phyloP scores from a whole-genome alignment of 2,888 invertebrate genomes.

The Phasia obesa region DNA sequence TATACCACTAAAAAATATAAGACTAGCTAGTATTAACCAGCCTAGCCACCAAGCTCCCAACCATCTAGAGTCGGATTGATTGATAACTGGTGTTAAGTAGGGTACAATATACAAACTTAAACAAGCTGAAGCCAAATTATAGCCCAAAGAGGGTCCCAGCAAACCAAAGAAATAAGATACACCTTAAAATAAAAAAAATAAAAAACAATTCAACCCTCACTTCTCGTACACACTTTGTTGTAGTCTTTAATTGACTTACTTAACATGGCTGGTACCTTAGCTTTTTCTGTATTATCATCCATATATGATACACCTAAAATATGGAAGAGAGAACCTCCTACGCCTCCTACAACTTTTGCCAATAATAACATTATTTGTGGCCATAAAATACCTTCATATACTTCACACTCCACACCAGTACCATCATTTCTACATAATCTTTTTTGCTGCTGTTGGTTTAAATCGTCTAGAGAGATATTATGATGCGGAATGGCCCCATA shows the following conservation, averaged over 20 bases:
- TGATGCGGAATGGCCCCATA: too few species aligned
- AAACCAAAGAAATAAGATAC: conserved; percentile 86
- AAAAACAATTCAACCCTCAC: too few species aligned
- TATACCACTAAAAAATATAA: conserved; percentile 84
- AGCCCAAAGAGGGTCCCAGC: conserved; percentile 87
- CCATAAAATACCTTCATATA: too few species aligned
- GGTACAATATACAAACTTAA: conserved; percentile 87
- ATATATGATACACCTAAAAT: conserved; percentile 87
- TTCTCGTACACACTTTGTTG: too few species aligned
- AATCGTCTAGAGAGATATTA: too few species aligned
- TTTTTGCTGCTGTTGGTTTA: conserved; percentile 83
- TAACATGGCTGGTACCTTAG: conserved; percentile 84
- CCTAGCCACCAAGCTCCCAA: conserved; percentile 92
- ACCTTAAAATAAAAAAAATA: conserved; percentile 79
- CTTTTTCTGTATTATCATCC: conserved; percentile 88
- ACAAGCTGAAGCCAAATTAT: conserved; percentile 86
- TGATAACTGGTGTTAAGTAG: conserved; percentile 85
- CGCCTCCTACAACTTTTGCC: conserved; percentile 87
- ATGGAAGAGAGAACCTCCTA: conserved; percentile 86
- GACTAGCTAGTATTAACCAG: conserved; percentile 85
- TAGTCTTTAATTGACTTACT: too few species aligned
- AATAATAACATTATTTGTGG: conserved; percentile 76
- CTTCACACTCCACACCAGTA: too few species aligned
- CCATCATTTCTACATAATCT: conserved; percentile 82
- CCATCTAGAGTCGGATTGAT: conserved; percentile 88